phyloP scores from a whole-genome alignment of 2,888 invertebrate genomes.

The Eristalinus aeneus region DNA sequence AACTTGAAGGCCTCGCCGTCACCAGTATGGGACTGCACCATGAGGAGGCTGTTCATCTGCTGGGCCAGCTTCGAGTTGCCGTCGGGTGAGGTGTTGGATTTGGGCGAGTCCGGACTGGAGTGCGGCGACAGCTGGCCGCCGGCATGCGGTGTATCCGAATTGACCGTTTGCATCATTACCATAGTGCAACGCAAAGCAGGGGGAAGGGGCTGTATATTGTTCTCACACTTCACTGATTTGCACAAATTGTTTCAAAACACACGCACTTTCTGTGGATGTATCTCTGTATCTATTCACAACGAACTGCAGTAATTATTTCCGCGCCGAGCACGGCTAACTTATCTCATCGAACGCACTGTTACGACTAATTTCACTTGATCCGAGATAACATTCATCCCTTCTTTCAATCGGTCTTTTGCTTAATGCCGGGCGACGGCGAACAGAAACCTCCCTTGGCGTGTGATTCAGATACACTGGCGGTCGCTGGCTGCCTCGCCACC shows the following conservation, averaged over 20 bases:
- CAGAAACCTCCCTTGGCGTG: conserved; percentile 53
- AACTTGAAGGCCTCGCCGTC: conserved; percentile 72
- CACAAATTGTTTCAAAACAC: conserved; percentile 2
- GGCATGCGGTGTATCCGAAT: conserved; percentile 74
- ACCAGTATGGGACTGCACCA: conserved; percentile 57
- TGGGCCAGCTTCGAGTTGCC: conserved; percentile 50
- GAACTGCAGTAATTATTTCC: not conserved
- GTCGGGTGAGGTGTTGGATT: conserved; percentile 78
- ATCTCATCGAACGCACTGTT: conserved; percentile 63
- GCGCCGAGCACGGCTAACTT: conserved; percentile 25
- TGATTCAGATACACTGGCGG: conserved; percentile 54
- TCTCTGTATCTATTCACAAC: not conserved
- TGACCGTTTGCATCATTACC: conserved; percentile 81
- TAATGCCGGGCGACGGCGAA: not conserved
- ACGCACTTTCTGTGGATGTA: conserved; percentile 7
- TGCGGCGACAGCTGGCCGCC: conserved; percentile 79
- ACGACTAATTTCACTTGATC: conserved; percentile 65
- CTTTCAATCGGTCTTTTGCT: not conserved
- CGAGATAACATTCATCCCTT: conserved; percentile 66
- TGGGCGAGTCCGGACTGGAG: conserved; percentile 80
- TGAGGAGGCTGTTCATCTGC: conserved; percentile 56
- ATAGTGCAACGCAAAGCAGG: conserved; percentile 71
- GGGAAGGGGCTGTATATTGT: not conserved
- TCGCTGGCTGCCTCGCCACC: not conserved
- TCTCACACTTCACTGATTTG: conserved; percentile 29